Base-by-base conservation (phyloP, 2,797 vertebrate species). In the Kryptolebias ocellatus region DNA sequence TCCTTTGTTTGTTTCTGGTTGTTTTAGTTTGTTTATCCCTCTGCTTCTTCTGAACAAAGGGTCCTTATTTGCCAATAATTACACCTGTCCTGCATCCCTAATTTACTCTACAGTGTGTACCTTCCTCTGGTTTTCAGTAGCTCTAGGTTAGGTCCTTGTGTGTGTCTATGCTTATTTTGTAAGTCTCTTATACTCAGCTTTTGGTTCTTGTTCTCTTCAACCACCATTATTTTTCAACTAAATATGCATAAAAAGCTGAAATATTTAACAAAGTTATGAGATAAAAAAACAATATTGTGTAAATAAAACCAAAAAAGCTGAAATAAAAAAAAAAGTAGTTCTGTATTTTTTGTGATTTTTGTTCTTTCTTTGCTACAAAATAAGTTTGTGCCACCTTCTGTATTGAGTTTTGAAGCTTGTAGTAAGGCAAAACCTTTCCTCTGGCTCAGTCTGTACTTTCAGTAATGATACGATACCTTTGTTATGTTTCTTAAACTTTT, bases 391-490 rank as follows among this genome's bases (percentile, higher is more conserved):
- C 20, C 20, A 24, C 20, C 20, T 24, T 39, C 2, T 10, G 9
- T 39, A 10, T 10, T 10, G 2, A 9, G 8, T 39, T 37, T 34
- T 44, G 9, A 34, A 53, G 56, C 34, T 44, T 17, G 5, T 64
- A 39, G 29, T 31, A 51, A 24, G 62, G 49, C 31, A 18, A 39
- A 29, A 39, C 66, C 56, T 61, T 53, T 67, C 29, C 39, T 28
- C 37, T 29, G 37, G 10, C 37, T 49, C 44, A 64, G 51, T 58
- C 18, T 59, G 31, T 56, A 5, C 16, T 71, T 58, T 28, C 20
- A 61, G 54, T 55, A 60, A 60, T 61, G 17, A 44, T 37, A 52
- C 46, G 28, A 27, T 52, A 46, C 14, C 42, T 11, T 51, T 14
- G 45, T 6, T 54, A 12, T 70, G 24, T 56, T 44, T 17, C 31